Evolutionary conservation across 1,140 invertebrate species (phyloP).

Genomic region (Aphaenogaster ashmeadi): DNA sequence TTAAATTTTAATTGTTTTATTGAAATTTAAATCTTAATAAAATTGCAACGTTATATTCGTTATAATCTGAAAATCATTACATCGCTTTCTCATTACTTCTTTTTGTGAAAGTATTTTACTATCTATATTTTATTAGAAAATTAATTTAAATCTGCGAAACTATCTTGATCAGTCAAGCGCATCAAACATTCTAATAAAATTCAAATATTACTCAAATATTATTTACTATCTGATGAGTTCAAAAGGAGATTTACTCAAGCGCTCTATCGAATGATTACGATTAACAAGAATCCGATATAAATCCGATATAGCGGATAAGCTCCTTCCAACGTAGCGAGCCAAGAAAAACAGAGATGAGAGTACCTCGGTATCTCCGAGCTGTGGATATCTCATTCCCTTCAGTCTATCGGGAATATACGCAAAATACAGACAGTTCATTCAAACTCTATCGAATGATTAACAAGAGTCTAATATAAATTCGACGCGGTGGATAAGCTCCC

Average conservation of each 20-base stretch:
- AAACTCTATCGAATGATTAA: slow-evolving; percentile 63
- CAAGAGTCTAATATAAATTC: slow-evolving; percentile 61
- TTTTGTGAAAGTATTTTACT: neutral
- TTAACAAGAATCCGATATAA: slow-evolving; percentile 60
- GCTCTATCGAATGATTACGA: slow-evolving; percentile 57
- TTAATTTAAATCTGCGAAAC: slow-evolving; percentile 1
- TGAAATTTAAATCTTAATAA: neutral
- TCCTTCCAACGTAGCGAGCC: slow-evolving; percentile 42
- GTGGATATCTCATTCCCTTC: slow-evolving; percentile 51
- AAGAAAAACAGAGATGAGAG: slow-evolving; percentile 61
- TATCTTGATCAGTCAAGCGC: neutral
- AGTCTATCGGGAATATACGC: slow-evolving; percentile 53
- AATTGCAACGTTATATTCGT: neutral
- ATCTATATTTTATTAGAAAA: neutral
- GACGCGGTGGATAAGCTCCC: slow-evolving; percentile 45
- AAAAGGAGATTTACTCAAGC: slow-evolving; percentile 49
- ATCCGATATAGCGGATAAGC: slow-evolving; percentile 58
- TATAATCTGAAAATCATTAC: slow-evolving; percentile 2
- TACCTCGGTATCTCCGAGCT: slow-evolving; percentile 31
- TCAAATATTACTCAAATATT: slow-evolving; percentile 41
- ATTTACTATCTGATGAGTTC: slow-evolving; percentile 17
- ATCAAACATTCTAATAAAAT: slow-evolving; percentile 47
- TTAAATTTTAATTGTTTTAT: slow-evolving; percentile 4
- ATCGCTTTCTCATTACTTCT: neutral
- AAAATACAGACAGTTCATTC: slow-evolving; percentile 55